phyloP scores from a whole-genome alignment of 2,797 vertebrate species.

The Sebastes jordani region DNA sequence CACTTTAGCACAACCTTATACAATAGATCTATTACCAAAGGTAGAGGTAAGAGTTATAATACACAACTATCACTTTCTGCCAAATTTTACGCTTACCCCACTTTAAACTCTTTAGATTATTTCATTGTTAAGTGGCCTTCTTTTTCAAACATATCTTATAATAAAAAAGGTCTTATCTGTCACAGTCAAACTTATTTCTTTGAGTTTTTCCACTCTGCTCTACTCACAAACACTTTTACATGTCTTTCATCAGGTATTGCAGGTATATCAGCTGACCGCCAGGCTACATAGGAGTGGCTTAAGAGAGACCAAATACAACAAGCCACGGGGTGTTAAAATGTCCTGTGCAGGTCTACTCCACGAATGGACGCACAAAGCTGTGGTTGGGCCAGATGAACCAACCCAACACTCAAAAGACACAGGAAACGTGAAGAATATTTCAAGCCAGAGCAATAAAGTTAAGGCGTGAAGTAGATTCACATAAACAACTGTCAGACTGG shows the following conservation, averaged over 20 bases:
- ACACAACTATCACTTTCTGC: not conserved
- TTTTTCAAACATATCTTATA: not conserved
- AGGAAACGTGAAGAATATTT: conserved; percentile 3
- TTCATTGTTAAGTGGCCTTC: not conserved
- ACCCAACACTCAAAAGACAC: not conserved
- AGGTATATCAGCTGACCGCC: conserved; percentile 38
- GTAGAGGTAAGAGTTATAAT: not conserved
- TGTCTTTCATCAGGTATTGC: conserved; percentile 23
- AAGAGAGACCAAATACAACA: conserved; percentile 9
- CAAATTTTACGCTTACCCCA: not conserved
- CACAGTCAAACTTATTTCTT: not conserved
- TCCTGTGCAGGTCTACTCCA: conserved; percentile 5
- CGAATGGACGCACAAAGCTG: not conserved
- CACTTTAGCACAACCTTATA: not conserved
- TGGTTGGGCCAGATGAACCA: not conserved
- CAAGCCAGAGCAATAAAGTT: not conserved
- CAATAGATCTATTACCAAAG: not conserved
- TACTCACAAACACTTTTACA: not conserved
- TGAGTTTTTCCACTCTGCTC: not conserved
- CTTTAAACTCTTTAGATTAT: not conserved
- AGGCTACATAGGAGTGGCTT: conserved; percentile 6
- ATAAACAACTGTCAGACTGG: conserved; percentile 28
- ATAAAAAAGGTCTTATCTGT: not conserved
- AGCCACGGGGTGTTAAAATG: conserved; percentile 30
- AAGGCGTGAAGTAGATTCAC: not conserved